Evolutionary conservation across 2,888 invertebrate genomes (phyloP), one percentile per base, ranked within the genome.

Genomic region (Cremastinae sp.): DNA sequence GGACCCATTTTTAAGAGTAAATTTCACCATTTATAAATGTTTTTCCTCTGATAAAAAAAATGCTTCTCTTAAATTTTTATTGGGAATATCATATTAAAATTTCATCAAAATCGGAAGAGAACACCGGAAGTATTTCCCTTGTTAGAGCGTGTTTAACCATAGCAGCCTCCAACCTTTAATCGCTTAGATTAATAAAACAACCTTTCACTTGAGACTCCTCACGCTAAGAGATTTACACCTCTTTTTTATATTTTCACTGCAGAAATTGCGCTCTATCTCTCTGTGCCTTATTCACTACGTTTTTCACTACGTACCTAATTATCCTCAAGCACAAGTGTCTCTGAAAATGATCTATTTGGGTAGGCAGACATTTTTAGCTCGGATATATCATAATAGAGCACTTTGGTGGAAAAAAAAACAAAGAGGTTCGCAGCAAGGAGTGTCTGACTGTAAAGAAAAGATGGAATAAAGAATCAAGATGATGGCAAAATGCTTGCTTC

Each of bases 321-420:
- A 88, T 87, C 83, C 86, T 85, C 85, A 80, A 82, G 83, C 84
- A 84, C 82, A 83, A 80, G 69, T 82, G 85, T 81, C 80, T 79
- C 82, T 84, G 86, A 88, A 86, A 86, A 87, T 88, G 88, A 87
- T 88, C 87, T 87, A 88, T 88, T 86, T 82, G 84, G 80, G 66
- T 58, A 78, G 70, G 83, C 79, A 83, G 80, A 81, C 81, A 83
- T 84, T 82, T 84, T 82, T 8, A 28, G n/a, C 38, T 47, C 45
- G 38, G 56, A 62, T 66, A 68, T 71, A 74, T 58, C 4, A 61
- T 51, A 49, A 34, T 45, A 45, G 61, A 38, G 45, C 36, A 43
- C 14, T 62, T 28, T 5, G 16, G 7, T 20, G 62, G 43, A 41
- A 38, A 34, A 51, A 72, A 68, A 75, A 75, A 72, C 56, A 62